Base-by-base conservation (phyloP, 2,888 invertebrate genomes). In the Epinotia bilunana region DNA sequence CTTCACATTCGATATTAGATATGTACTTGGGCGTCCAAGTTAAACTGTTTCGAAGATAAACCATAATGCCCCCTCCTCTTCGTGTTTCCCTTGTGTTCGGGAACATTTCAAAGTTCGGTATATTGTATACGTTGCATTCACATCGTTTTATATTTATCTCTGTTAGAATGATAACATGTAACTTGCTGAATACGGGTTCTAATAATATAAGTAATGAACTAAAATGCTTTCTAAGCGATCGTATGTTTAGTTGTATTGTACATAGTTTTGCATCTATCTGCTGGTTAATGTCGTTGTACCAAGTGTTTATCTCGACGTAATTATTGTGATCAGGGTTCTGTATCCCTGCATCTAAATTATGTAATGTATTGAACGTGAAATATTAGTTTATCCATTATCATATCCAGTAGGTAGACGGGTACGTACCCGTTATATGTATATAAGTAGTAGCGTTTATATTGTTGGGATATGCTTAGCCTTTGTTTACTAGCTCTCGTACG, bases 181-280 rank as follows among this genome's bases (percentile, higher is more conserved):
- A 3, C n/a, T n/a, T 55, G 53, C n/a, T 55, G 53, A 55, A 12
- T n/a, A 55, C 53, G 4, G 53, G 53, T 55, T 55, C n/a, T n/a
- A 55, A 55, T 55, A 55, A n/a, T n/a, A n/a, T 55, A n/a, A 55
- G n/a, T 55, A 55, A n/a, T n/a, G 53, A 6, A 55, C 53, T 55
- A n/a, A 55, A 55, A n/a, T 55, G n/a, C 7, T 55, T 55, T n/a
- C 53, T n/a, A n/a, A 55, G 53, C 53, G 53, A 55, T n/a, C 53
- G 3, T n/a, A 55, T 55, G 7, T 55, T 55, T 55, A 55, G n/a
- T n/a, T 55, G 53, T 55, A 55, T 55, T 3, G 53, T 55, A 55
- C 53, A 55, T 55, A 55, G 53, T 55, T 55, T 55, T n/a, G n/a
- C n/a, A 55, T 55, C 53, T 18, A n/a, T 55, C 53, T 55, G 53